Base-by-base conservation (phyloP, 2,797 vertebrate species). In the Somateria mollissima region DNA sequence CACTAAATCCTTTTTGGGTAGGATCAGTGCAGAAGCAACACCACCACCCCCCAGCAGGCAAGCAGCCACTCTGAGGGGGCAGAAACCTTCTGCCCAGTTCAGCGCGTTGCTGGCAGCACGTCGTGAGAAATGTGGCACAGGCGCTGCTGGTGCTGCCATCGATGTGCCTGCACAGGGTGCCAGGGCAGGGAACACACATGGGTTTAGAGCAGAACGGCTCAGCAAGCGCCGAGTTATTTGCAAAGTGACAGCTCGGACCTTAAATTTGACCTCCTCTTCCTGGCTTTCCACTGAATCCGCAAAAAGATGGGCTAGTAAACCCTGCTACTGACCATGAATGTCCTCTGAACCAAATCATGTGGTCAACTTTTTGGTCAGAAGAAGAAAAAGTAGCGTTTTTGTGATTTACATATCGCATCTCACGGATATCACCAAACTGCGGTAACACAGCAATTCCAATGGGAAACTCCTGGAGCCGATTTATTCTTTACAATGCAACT, bases 151-250 rank as follows among this genome's bases (percentile, higher is more conserved):
- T 32, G 67, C 45, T 37, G 39, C 24, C 1, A 4, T 32, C 49
- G 28, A 25, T 0, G 4, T 32, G 54, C 25, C 30, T 14, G 32
- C 2, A 0, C 6, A 0, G 3, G 13, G 21, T 19, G 19, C 34
- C 0, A 1, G 6, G 60, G 49, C 0, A 8, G 0, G 54, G 14
- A 72, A 39, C 7, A 1, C 0, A 1, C 16, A 18, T 37, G 34
- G 8, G 14, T 53, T 78, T 51, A n/a, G 15, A 4, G 37, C 1
- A 1, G 39, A 80, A 41, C 74, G 30, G 7, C 34, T 51, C 9
- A 32, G 39, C 32, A 0, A 47, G 51, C 32, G 43, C 8, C 0
- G 32, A 58, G 14, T 11, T 7, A 37, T 28, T 21, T 2, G 3
- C 45, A 80, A 62, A 89, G 65, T 3, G 15, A 80, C 18, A 69